Base-by-base conservation (phyloP, 2,888 invertebrate genomes). In the Aleiodes alternator region DNA sequence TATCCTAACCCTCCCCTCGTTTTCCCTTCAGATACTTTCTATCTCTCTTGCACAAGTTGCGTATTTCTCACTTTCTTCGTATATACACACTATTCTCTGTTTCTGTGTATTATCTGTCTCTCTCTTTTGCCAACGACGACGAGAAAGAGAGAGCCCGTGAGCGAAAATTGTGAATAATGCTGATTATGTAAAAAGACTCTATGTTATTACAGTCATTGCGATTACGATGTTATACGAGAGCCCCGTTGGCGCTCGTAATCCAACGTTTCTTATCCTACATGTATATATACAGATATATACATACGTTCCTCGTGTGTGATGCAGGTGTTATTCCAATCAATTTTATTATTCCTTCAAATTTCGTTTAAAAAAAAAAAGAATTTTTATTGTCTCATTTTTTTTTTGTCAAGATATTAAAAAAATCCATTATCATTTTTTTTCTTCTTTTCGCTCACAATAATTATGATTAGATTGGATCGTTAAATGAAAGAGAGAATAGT, bases 101-200 rank as follows among this genome's bases (percentile, higher is more conserved):
- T 56, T 61, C 29, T 50, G 51, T 31, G 7, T 14, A 23, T 23
- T 23, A 23, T 23, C 23, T 23, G n/a, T 29, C 50, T 29, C n/a
- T 11, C 1, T 48, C 23, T 38, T 38, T 38, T 4, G 1, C 38
- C 38, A 8, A 38, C 38, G 23, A 23, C 23, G 23, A 23, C 23
- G 23, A 23, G 23, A 23, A 23, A 23, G 23, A 23, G 23, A 23
- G 3, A 43, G 43, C 31, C 31, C 31, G 61, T 66, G 53, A 53
- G 38, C 75, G 79, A 80, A 85, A 86, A 86, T 86, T 84, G 83
- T 84, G 82, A 86, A 78, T 84, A 85, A 86, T 83, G 86, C 79
- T 86, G 86, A 87, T 86, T 85, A 87, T 71, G 73, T 82, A 84
- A 85, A 84, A 82, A 85, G 82, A 82, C 82, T 84, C 84, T 83